phyloP scores from a whole-genome alignment of 2,113 vertebrate species.

The Ailuropoda melanoleuca region DNA sequence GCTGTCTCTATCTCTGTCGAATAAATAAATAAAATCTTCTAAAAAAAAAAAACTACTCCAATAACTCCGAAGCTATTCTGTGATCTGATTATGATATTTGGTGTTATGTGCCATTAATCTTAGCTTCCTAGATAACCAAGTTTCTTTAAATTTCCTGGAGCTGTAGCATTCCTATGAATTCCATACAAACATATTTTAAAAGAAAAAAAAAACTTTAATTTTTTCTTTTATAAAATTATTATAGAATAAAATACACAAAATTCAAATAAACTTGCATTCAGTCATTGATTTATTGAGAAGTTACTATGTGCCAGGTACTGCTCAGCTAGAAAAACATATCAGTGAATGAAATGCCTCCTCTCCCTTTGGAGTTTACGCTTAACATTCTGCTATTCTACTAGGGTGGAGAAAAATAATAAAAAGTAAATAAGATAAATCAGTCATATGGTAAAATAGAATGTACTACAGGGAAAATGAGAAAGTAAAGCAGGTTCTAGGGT shows the following conservation, averaged over 20 bases:
- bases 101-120: neutral
- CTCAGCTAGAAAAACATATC: neutral
- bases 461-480: neutral
- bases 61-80: neutral
- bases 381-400: neutral
- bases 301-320: neutral
- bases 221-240: neutral
- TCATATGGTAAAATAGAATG: neutral
- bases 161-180: neutral
- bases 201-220: neutral
- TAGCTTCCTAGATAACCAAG: neutral
- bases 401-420: neutral
- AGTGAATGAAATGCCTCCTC: neutral
- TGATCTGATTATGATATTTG: neutral
- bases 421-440: neutral
- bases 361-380: neutral
- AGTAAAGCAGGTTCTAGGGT: neutral
- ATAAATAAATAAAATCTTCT: too few species aligned
- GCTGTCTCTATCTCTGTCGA: too few species aligned
- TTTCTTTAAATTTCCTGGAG: neutral
- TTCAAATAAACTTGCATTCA: neutral
- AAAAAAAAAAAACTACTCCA: neutral
- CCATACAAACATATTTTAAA: neutral
- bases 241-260: neutral
- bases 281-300: neutral